Base-by-base conservation (phyloP, 2,113 vertebrate genomes). In the Aptenodytes forsteri region DNA sequence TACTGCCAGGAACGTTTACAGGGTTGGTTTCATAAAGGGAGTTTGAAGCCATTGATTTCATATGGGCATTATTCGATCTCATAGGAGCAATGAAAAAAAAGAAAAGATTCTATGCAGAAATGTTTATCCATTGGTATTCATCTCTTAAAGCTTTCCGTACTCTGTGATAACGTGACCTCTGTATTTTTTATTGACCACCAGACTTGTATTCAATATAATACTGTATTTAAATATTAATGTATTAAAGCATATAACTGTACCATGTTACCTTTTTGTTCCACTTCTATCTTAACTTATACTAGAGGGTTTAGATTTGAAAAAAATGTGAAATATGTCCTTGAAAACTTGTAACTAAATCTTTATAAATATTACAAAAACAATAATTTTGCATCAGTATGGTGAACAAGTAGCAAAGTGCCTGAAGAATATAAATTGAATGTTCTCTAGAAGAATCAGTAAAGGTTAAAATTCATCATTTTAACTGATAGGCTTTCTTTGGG, bases 381-480 rank as follows among this genome's bases (percentile, higher is more conserved):
- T 98, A 98, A 98, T 98, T 98, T 97, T 98, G 97, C 96, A 98
- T 99, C 95, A 97, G 97, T 98, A 98, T 98, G 96, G 94, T 66
- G 91, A 98, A 91, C 97, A 91, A 96, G 97, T 98, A 98, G 95
- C 92, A 97, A 97, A 97, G 95, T 95, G 93, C 97, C 91, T 97
- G 96, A 98, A 98, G 98, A 98, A 98, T 98, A 98, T 98, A 97
- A 98, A 98, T 98, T 98, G 97, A 98, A 98, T 98, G 95, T 97
- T 98, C 98, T 97, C 97, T 97, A 83, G 96, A 98, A 98, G 96
- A 98, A 98, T 96, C 77, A 40, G 97, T 98, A 98, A 98, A 99
- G 98, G 98, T 98, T 99, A 98, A 98, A 98, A 98, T 98, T 98
- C 97, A 98, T 99, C 98, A 98, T 98, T 98, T 97, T 98, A 98